Evolutionary conservation across 1,140 invertebrate genomes (phyloP).

Genomic region (Globodera rostochiensis): DNA sequence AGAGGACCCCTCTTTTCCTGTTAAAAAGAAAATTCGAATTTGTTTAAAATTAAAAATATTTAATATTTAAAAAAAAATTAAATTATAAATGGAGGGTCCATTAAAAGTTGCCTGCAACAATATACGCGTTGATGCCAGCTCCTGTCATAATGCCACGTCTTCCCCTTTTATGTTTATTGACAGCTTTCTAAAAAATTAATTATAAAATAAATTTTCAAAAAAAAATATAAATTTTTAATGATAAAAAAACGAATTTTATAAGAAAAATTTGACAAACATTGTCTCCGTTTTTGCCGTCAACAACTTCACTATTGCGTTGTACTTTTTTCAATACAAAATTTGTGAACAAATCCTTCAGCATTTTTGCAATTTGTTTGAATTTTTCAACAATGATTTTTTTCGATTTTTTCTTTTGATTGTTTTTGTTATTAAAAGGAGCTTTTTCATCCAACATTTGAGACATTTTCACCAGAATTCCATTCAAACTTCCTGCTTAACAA

Average conservation of each 20-base stretch:
- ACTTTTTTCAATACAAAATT: neutral
- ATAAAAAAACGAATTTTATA: too few relatives aligned
- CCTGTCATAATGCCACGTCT: neutral
- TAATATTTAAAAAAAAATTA: too few relatives aligned
- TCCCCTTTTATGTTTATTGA: neutral
- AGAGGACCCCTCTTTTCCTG: neutral
- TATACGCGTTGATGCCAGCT: neutral
- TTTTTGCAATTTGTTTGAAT: neutral
- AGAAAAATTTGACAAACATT: neutral
- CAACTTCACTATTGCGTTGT: neutral
- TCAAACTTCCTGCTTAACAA: neutral
- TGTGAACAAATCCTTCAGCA: neutral
- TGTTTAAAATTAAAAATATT: too few relatives aligned
- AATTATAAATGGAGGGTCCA: too few relatives aligned
- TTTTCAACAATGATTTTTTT: neutral
- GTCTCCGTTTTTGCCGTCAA: neutral
- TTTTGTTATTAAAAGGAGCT: neutral
- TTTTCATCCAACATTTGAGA: neutral
- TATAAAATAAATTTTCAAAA: too few relatives aligned
- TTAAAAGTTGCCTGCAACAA: neutral
- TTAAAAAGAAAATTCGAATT: neutral
- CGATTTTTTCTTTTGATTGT: too few relatives aligned
- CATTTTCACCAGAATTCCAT: neutral
- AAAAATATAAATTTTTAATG: too few relatives aligned
- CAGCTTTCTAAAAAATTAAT: too few relatives aligned